A percentile compares a stretch with the other conserved stretches of the same genome.
phyloP scores from a whole-genome alignment of 2,797 vertebrate genomes.

The Moxostoma hubbsi region DNA sequence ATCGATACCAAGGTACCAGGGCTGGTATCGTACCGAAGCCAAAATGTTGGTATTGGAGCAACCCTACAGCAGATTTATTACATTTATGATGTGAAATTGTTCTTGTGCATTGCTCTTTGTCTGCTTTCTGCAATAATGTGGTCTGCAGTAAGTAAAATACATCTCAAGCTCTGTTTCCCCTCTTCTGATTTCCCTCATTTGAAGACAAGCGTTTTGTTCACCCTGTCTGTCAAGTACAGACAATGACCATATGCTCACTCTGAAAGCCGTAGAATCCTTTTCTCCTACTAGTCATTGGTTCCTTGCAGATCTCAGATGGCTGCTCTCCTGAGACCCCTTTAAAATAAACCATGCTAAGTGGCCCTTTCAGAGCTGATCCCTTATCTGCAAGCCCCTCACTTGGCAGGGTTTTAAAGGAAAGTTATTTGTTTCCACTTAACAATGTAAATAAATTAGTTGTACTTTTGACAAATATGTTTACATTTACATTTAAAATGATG shows the following conservation, averaged over 20 bases:
- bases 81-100: not conserved
- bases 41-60: no score
- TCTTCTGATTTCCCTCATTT: slow-evolving; percentile 15
- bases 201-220: not conserved
- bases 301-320: slow-evolving; percentile 41
- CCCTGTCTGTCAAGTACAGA: slow-evolving; percentile 46
- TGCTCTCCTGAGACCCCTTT: slow-evolving; percentile 31
- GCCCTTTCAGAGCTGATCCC: slow-evolving; percentile 30
- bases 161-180: slow-evolving; percentile 14
- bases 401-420: slow-evolving; percentile 34
- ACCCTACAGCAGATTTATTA: not conserved
- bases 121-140: slow-evolving; percentile 15
- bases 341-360: slow-evolving; percentile 53
- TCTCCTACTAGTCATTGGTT: slow-evolving; percentile 48
- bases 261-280: slow-evolving; percentile 35
- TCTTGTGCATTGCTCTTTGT: not conserved
- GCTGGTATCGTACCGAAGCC: no score
- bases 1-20: no score
- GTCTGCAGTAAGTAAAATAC: slow-evolving; percentile 9
- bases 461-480: not conserved
- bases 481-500: no score
- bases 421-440: slow-evolving; percentile 14
- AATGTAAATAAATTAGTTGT: not conserved
- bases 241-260: slow-evolving; percentile 30
- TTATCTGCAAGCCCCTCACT: slow-evolving; percentile 23